Base-by-base conservation (phyloP, 2,797 vertebrate species). In the Sciurus vulgaris region DNA sequence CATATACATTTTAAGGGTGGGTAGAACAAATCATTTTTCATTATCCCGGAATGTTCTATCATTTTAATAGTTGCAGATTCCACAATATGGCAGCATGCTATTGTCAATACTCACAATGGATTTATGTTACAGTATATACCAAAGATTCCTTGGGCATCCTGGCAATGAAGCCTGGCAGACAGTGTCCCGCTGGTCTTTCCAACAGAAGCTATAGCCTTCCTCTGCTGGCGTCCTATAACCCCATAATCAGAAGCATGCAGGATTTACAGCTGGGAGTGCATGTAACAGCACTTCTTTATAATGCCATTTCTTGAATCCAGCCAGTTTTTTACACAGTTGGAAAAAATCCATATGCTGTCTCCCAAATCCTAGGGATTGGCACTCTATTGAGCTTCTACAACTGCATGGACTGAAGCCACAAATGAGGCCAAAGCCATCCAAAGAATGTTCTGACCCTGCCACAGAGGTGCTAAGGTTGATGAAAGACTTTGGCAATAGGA, bases 391-490 rank as follows among this genome's bases (percentile, higher is more conserved):
- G 38, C 41, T 86, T 86, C 76, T n/a, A 28, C 89, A 89, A 33
- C 30, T 35, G 3, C 22, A 9, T 72, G 49, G 9, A 70, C 24
- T 22, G 85, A 95, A 70, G 59, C 63, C 84, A 88, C 38, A 61
- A 82, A 89, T 12, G 35, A 86, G 26, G 76, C 59, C 67, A 94
- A 87, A 41, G 47, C 35, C 69, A 78, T 90, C 70, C 67, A 86
- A 92, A 86, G 5, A 72, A 81, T 82, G 59, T 69, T 33, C 17
- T 59, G 35, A 51, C 86, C 65, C 87, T 70, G 22, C 85, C 59
- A 92, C 49, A 47, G 74, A 87, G 93, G 83, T 82, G 28, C 77
- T 94, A 74, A 81, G 70, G 41, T 90, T 96, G 91, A 95, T 78
- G 41, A 93, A 93, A 86, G 79, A 61, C 38, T 17, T 14, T 70